Percentiles rank a stretch among this genome's conserved stretches.
Conservation (phyloP, 1,140 invertebrate genomes). For the Ericerus pela region DNA sequence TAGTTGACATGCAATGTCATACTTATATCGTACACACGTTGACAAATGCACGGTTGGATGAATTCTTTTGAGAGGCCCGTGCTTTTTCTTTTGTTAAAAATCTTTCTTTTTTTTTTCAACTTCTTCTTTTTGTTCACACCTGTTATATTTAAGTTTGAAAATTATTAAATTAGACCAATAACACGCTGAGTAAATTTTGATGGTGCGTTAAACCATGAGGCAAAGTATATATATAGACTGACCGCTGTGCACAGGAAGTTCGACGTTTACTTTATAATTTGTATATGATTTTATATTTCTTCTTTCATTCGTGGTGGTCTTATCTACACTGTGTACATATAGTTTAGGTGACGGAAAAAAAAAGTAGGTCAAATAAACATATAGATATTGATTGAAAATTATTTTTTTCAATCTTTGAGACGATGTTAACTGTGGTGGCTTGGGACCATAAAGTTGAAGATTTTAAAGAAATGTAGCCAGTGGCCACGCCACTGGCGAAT, state of each 20-base stretch:
- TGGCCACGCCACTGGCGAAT: too few relatives aligned
- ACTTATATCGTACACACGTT: background rate
- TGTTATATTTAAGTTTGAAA: background rate
- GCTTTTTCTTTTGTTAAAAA: constrained; percentile 6
- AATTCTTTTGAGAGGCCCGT: background rate
- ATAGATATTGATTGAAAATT: too few relatives aligned
- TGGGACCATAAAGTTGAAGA: too few relatives aligned
- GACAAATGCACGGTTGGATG: background rate
- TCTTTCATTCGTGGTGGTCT: background rate
- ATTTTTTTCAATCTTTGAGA: too few relatives aligned
- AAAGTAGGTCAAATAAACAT: too few relatives aligned
- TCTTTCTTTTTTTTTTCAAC: background rate
- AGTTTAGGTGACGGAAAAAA: background rate
- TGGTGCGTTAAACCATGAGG: constrained; percentile 5
- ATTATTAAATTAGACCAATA: constrained; percentile 8
- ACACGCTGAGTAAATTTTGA: constrained; percentile 2
- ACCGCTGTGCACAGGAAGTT: constrained; percentile 3
- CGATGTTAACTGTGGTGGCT: too few relatives aligned
- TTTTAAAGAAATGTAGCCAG: too few relatives aligned
- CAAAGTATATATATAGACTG: background rate
- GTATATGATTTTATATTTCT: background rate
- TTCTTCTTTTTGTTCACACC: background rate
- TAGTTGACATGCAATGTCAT: constrained; percentile 3
- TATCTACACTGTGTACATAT: background rate
- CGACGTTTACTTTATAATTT: constrained; percentile 1